Evolutionary conservation across 2,113 vertebrate species (phyloP).

Genomic region (Oncorhynchus keta): DNA sequence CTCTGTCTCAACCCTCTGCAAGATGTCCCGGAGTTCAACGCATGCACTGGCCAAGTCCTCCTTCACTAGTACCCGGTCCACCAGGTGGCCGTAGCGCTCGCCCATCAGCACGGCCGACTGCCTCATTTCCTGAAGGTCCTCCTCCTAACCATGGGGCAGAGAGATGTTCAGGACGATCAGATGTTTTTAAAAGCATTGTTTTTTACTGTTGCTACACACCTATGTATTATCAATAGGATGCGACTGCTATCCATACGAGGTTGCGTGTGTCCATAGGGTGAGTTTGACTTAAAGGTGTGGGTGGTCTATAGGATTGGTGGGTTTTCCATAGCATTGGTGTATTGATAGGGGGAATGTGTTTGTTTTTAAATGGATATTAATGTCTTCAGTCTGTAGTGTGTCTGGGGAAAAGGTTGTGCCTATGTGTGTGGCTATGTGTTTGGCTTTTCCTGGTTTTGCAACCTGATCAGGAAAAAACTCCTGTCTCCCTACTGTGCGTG

Average conservation of each 20-base stretch:
- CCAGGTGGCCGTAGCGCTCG: slow-evolving; percentile 84
- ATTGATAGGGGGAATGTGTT: too few species aligned
- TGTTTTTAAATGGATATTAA: too few species aligned
- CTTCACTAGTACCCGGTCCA: slow-evolving; percentile 83
- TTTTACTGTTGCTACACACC: too few species aligned
- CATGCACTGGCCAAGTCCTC: slow-evolving; percentile 81
- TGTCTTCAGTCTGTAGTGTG: too few species aligned
- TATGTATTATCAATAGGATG: too few species aligned
- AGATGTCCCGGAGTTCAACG: slow-evolving; percentile 77
- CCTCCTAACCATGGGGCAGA: slow-evolving; percentile 69
- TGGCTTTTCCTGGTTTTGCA: too few species aligned
- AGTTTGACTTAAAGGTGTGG: not conserved
- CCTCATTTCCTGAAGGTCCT: slow-evolving; percentile 84
- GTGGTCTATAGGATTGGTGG: not conserved
- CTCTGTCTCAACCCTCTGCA: slow-evolving; percentile 82
- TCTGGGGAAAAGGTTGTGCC: too few species aligned
- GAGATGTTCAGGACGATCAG: not conserved
- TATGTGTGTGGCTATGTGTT: too few species aligned
- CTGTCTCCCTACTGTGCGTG: too few species aligned
- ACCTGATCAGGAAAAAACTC: too few species aligned
- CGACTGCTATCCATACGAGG: not conserved
- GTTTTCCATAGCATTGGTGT: not conserved
- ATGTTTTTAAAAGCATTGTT: too few species aligned
- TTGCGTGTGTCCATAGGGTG: not conserved
- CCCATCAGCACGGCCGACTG: slow-evolving; percentile 84